Percentiles rank a stretch among this genome's conserved stretches.
These are phyloP conservation scores for Choristoneura rosaceana DNA, from an alignment of 2,888 invertebrate genomes.

Conservation along the genomic window DNA sequence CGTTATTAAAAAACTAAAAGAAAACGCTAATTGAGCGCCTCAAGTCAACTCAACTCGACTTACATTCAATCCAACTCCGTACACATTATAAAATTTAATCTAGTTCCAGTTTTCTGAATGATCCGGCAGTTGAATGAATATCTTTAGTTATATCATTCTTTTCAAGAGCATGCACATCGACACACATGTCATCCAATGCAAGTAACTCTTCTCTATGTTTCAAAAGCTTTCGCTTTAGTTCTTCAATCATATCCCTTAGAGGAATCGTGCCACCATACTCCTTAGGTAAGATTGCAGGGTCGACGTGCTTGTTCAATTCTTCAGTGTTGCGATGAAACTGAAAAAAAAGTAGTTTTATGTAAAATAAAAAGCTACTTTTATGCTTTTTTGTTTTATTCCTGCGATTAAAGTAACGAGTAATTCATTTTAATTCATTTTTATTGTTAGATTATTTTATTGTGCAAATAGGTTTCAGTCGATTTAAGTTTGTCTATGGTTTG, in stretches of 20 bases:
- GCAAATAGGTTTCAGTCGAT: too few relatives aligned
- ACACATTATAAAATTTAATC: constrained; percentile 80
- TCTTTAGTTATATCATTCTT: constrained; percentile 88
- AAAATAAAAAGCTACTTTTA: background rate
- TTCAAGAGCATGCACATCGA: constrained; percentile 87
- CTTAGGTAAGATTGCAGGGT: constrained; percentile 91
- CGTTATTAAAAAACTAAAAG: background rate
- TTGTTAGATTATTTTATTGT: too few relatives aligned
- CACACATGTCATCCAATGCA: constrained; percentile 90
- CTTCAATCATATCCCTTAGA: constrained; percentile 91
- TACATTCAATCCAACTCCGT: background rate
- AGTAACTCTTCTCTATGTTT: constrained; percentile 88
- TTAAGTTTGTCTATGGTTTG: too few relatives aligned
- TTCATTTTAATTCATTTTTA: too few relatives aligned
- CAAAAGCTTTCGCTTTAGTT: constrained; percentile 87
- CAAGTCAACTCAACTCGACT: background rate
- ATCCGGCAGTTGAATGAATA: constrained; percentile 91
- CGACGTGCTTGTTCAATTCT: constrained; percentile 89
- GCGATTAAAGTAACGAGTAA: too few relatives aligned
- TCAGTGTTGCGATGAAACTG: constrained; percentile 91
- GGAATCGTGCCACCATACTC: constrained; percentile 96
- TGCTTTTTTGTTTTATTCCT: background rate
- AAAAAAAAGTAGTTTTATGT: constrained; percentile 47
- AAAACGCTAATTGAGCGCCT: background rate
- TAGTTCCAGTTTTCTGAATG: constrained; percentile 93